Base-by-base conservation (phyloP, 2,888 invertebrate genomes). In the Netelia inedita region DNA sequence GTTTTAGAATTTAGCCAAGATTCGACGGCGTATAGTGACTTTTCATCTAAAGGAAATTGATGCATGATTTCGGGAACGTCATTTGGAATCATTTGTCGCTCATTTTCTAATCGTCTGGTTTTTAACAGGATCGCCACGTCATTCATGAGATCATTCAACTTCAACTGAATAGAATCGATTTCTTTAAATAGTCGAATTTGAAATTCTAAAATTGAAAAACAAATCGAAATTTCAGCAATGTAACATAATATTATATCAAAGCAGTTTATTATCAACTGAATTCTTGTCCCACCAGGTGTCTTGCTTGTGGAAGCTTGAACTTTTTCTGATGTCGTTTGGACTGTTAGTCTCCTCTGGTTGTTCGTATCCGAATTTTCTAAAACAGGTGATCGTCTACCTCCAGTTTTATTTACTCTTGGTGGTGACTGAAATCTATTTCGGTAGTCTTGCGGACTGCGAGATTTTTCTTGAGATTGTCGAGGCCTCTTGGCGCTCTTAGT, bases 131-230 rank as follows among this genome's bases (percentile, higher is more conserved):
- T 28, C 3, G 28, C 28, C 28, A 28, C 28, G 55, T 55, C 16
- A n/a, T 55, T n/a, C 55, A 55, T 55, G 16, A 55, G 55, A 28
- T 28, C 28, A 28, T 28, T 28, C 5, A 28, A 28, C 28, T 28
- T 28, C 28, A 28, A 28, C 28, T 28, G 28, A 28, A 28, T 28
- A 28, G 28, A 28, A 28, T 28, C 28, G 28, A 28, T 28, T 28
- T 28, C 57, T 57, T 21, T 57, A 57, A 57, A 19, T 57, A 57
- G 57, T 57, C 57, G 57, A 21, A 21, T 19, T 9, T 57, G 57
- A 57, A 57, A 57, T 57, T 57, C 21, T 57, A 57, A 57, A 57
- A 57, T 57, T 57, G 57, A 57, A 57, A 57, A 57, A 57, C 57
- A 57, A 57, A 19, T 57, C 21, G 19, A 57, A 57, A 21, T 57